These are phyloP conservation scores for Augochlora pura DNA, from an alignment of 1,140 invertebrate species.

Conservation along the genomic window DNA sequence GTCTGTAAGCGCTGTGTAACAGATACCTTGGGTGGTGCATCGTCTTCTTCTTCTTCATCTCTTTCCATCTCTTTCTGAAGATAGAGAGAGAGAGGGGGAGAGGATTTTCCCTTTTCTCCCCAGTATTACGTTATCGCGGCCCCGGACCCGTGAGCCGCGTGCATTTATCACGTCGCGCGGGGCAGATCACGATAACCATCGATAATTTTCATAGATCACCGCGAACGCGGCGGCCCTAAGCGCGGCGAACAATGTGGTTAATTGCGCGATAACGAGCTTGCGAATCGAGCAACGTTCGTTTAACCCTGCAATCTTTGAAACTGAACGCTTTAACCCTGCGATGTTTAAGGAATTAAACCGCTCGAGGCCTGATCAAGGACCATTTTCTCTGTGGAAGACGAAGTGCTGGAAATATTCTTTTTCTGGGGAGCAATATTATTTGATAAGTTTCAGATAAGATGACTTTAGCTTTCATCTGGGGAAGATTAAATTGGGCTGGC, in stretches of 20 bases:
- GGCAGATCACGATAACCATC: slow-evolving; percentile 47
- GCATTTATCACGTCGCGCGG: slow-evolving; percentile 49
- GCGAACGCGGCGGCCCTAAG: not conserved
- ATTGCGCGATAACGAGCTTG: slow-evolving; percentile 25
- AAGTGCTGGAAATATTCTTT: too few relatives aligned
- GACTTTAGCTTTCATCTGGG: too few relatives aligned
- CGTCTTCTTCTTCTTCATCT: slow-evolving; percentile 5
- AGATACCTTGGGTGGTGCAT: slow-evolving; percentile 43
- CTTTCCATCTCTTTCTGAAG: too few relatives aligned
- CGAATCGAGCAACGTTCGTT: not conserved
- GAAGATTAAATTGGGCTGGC: too few relatives aligned
- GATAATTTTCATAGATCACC: slow-evolving; percentile 53
- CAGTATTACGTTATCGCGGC: slow-evolving; percentile 61
- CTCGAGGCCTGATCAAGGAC: too few relatives aligned
- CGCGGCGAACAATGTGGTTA: not conserved
- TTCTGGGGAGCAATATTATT: too few relatives aligned
- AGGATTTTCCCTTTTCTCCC: slow-evolving; percentile 57
- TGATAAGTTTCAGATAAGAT: too few relatives aligned
- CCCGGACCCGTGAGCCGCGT: slow-evolving; percentile 18
- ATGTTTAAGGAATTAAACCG: too few relatives aligned
- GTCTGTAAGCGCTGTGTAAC: slow-evolving; percentile 59
- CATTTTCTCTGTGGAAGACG: too few relatives aligned
- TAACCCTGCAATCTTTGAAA: too few relatives aligned
- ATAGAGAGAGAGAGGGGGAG: too few relatives aligned
- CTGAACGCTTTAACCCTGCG: too few relatives aligned